Evolutionary conservation across 2,113 vertebrate genomes (phyloP).

Genomic region (Cyanocitta stelleri): DNA sequence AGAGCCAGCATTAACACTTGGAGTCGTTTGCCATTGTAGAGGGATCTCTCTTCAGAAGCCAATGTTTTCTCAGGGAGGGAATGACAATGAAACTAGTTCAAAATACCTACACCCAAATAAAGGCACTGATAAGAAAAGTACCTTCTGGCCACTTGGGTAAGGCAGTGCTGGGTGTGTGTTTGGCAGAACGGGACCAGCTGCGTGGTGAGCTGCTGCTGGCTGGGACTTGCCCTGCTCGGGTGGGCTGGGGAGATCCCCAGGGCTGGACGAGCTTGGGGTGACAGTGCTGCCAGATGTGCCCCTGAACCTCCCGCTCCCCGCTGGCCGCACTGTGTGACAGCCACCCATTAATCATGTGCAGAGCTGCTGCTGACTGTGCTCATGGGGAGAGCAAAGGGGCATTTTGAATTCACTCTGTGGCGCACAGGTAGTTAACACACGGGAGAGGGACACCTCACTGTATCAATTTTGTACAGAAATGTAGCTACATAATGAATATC

Average conservation of each 20-base stretch:
- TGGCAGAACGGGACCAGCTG: fast-evolving
- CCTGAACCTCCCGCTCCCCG: neutral
- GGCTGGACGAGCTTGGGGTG: neutral
- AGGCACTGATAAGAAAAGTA: neutral
- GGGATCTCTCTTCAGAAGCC: neutral
- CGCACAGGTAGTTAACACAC: too few species aligned
- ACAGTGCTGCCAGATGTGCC: neutral
- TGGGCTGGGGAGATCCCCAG: neutral
- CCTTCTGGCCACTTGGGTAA: neutral
- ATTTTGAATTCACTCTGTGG: neutral
- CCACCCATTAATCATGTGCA: neutral
- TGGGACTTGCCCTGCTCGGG: neutral
- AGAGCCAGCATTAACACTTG: neutral
- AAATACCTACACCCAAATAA: neutral
- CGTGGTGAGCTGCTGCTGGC: fast-evolving
- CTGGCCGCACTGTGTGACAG: neutral
- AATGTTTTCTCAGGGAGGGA: neutral
- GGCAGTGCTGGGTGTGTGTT: neutral
- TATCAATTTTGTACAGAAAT: neutral
- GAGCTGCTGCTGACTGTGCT: neutral
- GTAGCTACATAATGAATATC: neutral
- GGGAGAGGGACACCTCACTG: neutral
- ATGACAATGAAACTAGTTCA: neutral
- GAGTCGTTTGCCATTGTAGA: fast-evolving
- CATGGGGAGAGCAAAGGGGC: neutral